Base-by-base conservation (phyloP, 2,797 vertebrate genomes). In the Tolypeutes matacus region DNA sequence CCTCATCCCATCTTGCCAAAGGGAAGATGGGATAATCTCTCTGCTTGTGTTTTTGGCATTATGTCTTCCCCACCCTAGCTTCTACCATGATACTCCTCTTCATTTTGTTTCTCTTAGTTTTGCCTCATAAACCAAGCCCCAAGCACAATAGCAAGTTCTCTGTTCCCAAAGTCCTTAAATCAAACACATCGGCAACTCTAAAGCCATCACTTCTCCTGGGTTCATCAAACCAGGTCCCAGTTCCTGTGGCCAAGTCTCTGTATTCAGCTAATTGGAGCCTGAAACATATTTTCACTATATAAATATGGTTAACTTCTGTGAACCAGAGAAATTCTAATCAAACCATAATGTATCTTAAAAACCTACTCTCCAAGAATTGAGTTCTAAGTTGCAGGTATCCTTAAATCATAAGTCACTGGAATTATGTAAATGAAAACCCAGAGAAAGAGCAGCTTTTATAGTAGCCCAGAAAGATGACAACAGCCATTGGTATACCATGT, bases 241-340 rank as follows among this genome's bases (percentile, higher is more conserved):
- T 83, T 51, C 42, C 80, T 80, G 20, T 46, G 75, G 14, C n/a
- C 29, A 58, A 36, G 25, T 76, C 87, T 77, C 14, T 65, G 42
- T 39, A 31, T 87, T 64, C 4, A 65, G 70, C 31, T 91, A 25
- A 60, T 87, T 51, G 14, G 49, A 89, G 15, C 7, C 62, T 64
- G 70, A 69, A 25, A 8, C 7, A 27, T 27, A 15, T 39, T 18
- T 75, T 70, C 51, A 72, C n/a, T 56, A 12, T 34, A 67, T n/a
- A n/a, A n/a, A 2, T 17, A 21, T 18, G n/a, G 51, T 27, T 46
- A 81, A 64, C 4, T 62, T 85, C 34, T 39, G 1, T 62, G 31
- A 39, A 39, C 60, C 46, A n/a, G 25, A 94, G 15, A 72, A 60
- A 87, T 60, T 90, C 86, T 92, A 70, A 86, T 76, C 58, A 89